These are phyloP conservation scores for Macrostomum lignano DNA, from an alignment of 1,140 invertebrate species.

Conservation along the genomic window DNA sequence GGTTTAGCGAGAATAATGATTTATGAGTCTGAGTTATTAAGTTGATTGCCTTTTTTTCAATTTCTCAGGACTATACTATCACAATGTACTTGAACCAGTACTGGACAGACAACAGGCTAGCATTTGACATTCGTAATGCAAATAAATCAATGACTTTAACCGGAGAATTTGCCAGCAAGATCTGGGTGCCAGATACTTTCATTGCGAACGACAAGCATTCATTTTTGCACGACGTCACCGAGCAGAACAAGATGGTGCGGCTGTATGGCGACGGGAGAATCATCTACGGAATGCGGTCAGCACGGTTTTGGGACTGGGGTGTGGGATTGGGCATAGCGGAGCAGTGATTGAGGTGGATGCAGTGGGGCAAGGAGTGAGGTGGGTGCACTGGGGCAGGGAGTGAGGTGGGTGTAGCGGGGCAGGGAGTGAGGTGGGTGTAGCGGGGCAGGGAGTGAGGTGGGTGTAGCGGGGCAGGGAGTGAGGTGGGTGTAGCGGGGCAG, in stretches of 20 bases:
- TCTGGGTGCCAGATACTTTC: conserved; percentile 95
- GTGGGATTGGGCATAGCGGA: too few relatives aligned
- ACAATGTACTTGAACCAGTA: conserved; percentile 94
- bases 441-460: too few relatives aligned
- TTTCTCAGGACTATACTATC: conserved; percentile 71
- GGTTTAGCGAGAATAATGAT: too few relatives aligned
- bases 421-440: too few relatives aligned
- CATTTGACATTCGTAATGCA: conserved; percentile 45
- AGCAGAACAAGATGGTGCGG: conserved; percentile 77
- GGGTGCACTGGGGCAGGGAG: too few relatives aligned
- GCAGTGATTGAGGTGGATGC: too few relatives aligned
- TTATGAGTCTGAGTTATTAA: background rate
- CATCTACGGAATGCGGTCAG: conserved; percentile 78
- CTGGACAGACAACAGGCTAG: conserved; percentile 76
- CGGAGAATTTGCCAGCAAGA: conserved; percentile 82
- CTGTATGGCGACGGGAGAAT: conserved; percentile 63
- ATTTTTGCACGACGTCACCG: conserved; percentile 85
- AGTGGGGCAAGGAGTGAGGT: too few relatives aligned
- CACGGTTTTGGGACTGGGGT: too few relatives aligned
- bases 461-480: too few relatives aligned
- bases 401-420: too few relatives aligned
- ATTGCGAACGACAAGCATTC: conserved; percentile 94
- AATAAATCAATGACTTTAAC: conserved; percentile 56
- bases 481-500: too few relatives aligned
- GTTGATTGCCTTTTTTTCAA: background rate